A percentile compares a stretch with the other conserved stretches of the same genome.
Conservation (phyloP, 2,888 invertebrate species). For the Trachelus iudaicus region DNA sequence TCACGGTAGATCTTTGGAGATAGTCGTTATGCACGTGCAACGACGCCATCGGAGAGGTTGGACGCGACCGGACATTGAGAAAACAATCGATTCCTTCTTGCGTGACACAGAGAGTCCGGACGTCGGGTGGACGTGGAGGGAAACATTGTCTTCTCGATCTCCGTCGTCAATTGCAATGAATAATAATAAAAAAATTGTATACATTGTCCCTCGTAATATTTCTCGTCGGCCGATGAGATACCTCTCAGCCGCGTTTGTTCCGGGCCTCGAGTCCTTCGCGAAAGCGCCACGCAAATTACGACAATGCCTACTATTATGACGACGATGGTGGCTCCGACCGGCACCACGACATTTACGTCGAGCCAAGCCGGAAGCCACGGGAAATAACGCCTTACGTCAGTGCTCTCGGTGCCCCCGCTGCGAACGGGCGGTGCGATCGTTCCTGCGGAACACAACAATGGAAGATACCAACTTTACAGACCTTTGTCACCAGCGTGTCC, state of each 20-base stretch:
- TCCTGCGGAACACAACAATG: slow-evolving; percentile 69
- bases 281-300: slow-evolving; percentile 89
- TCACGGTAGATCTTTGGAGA: too few relatives aligned
- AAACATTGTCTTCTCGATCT: neutral
- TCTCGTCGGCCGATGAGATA: slow-evolving; percentile 66
- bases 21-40: too few relatives aligned
- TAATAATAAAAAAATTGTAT: slow-evolving; percentile 46
- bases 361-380: slow-evolving; percentile 90
- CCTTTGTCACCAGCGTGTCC: slow-evolving; percentile 82
- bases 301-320: slow-evolving; percentile 91
- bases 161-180: neutral
- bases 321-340: slow-evolving; percentile 88
- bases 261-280: slow-evolving; percentile 77
- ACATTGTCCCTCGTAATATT: slow-evolving; percentile 67
- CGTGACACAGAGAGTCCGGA: too few relatives aligned
- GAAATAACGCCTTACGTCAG: slow-evolving; percentile 69
- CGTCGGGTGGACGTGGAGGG: too few relatives aligned
- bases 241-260: slow-evolving; percentile 82
- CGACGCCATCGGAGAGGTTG: too few relatives aligned
- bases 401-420: slow-evolving; percentile 65
- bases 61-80: too few relatives aligned
- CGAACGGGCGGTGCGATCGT: slow-evolving; percentile 82
- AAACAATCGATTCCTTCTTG: too few relatives aligned
- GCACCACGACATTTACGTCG: slow-evolving; percentile 90
- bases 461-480: slow-evolving; percentile 62